Evolutionary conservation across 2,888 invertebrate species (phyloP).

Genomic region (Hololepta plana): DNA sequence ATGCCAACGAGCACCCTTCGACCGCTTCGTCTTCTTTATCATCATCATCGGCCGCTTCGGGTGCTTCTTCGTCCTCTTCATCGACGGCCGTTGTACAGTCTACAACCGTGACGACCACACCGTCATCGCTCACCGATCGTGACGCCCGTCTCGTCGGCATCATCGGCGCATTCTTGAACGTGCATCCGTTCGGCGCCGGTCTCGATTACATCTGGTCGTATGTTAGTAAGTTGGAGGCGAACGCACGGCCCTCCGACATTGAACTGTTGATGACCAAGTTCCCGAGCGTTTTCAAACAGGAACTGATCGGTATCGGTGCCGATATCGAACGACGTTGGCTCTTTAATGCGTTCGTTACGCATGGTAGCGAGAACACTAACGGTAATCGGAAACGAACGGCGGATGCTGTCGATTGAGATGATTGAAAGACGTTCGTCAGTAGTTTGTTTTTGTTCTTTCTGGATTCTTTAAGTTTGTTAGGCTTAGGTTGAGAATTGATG

Average conservation of each 20-base stretch:
- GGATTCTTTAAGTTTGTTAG: background rate
- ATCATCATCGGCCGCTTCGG: too few relatives aligned
- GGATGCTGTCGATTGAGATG: too few relatives aligned
- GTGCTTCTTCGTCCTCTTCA: slow-evolving; percentile 1
- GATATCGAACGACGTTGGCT: slow-evolving; percentile 76
- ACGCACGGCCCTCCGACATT: slow-evolving; percentile 53
- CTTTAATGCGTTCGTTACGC: slow-evolving; percentile 66
- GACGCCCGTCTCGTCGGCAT: slow-evolving; percentile 70
- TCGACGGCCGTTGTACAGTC: background rate
- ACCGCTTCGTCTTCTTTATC: too few relatives aligned
- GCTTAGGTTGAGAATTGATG: too few relatives aligned
- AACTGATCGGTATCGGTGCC: slow-evolving; percentile 65
- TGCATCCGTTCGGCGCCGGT: slow-evolving; percentile 86
- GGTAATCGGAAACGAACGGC: slow-evolving; percentile 2
- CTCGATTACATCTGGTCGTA: slow-evolving; percentile 84
- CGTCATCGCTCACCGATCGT: slow-evolving; percentile 27
- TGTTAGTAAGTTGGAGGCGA: slow-evolving; percentile 61
- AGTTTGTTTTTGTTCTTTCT: background rate
- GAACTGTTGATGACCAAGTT: slow-evolving; percentile 63
- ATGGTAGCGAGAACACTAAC: slow-evolving; percentile 9
- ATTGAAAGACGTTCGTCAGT: too few relatives aligned
- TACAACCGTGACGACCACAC: background rate
- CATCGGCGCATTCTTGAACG: slow-evolving; percentile 76
- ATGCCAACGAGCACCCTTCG: too few relatives aligned
- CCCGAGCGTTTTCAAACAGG: slow-evolving; percentile 61